Base-by-base conservation (phyloP, 2,797 vertebrate genomes). In the Moxostoma hubbsi region DNA sequence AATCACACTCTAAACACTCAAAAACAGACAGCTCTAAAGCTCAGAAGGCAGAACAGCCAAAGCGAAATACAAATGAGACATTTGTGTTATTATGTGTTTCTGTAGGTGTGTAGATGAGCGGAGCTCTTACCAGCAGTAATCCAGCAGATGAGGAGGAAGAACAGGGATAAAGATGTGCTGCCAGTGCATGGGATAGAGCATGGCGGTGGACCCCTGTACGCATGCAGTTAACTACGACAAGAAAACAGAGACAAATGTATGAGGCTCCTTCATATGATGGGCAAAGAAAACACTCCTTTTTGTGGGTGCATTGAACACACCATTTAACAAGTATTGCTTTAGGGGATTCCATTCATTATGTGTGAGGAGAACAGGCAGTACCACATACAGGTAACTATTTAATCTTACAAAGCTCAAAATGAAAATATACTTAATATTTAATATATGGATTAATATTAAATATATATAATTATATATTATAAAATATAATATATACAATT, bases 161-260 rank as follows among this genome's bases (percentile, higher is more conserved):
- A 99, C 98, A 0, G 98, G 97, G 94, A 99, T 99, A 94, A 96
- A 99, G 89, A 99, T 98, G 89, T 99, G 98, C 75, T 99, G 98
- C 98, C 98, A 99, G 90, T 95, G 95, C 97, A 99, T 98, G 53
- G 98, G 98, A 88, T 95, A 98, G n/a, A 99, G 94, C 91, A 99
- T 93, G 85, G 97, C 94, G 51, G 95, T 95, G 45, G 98, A 95
- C 7, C 96, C 98, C 46, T 99, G 98, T 87, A 99, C 94, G 89
- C 98, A 99, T 85, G 98, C 98, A 15, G 98, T 99, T 94, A 99
- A 95, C 98, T 99, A 7, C 6, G 79, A 75, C 89, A 47, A 73
- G 15, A 54, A 53, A 6, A 13, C 46, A 77, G 11, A 59, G 9
- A 75, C 18, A 75, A 43, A 62, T 16, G 15, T 51, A 16, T 9